These are phyloP conservation scores for Ceratitis capitata DNA, from an alignment of 1,140 invertebrate species.

Conservation along the genomic window DNA sequence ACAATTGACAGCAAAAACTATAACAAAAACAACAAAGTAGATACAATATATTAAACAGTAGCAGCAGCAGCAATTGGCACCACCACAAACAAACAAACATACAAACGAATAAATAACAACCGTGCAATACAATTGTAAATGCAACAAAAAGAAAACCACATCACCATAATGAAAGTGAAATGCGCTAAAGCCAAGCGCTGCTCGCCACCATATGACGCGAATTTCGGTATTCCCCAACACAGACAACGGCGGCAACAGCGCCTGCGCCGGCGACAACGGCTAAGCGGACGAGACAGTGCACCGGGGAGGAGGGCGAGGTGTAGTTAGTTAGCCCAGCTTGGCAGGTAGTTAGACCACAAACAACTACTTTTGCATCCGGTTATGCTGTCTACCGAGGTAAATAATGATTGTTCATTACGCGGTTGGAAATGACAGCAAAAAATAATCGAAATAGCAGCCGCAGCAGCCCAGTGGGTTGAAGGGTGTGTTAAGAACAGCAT, in stretches of 20 bases:
- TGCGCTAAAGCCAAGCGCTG: not conserved
- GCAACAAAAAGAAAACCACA: constrained; percentile 31
- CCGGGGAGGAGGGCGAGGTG: not conserved
- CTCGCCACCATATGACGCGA: not conserved
- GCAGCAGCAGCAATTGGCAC: not conserved
- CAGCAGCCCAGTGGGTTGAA: not conserved
- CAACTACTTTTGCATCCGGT: too few relatives aligned
- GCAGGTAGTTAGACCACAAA: not conserved
- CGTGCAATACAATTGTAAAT: not conserved
- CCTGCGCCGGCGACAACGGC: not conserved
- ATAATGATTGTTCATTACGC: too few relatives aligned
- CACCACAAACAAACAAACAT: not conserved
- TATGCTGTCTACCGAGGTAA: too few relatives aligned
- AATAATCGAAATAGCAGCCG: not conserved
- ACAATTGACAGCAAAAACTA: not conserved
- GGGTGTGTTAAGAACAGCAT: not conserved
- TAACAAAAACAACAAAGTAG: not conserved
- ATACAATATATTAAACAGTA: not conserved
- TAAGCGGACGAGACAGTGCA: too few relatives aligned
- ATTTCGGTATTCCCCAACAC: constrained; percentile 23
- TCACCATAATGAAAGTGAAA: constrained; percentile 38
- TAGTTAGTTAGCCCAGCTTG: not conserved
- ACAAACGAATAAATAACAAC: not conserved
- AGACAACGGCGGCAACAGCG: too few relatives aligned
- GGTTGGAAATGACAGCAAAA: not conserved